Percentiles rank a stretch among this genome's conserved stretches.
Conservation (phyloP, 2,113 vertebrate genomes). For the Ahaetulla prasina region DNA sequence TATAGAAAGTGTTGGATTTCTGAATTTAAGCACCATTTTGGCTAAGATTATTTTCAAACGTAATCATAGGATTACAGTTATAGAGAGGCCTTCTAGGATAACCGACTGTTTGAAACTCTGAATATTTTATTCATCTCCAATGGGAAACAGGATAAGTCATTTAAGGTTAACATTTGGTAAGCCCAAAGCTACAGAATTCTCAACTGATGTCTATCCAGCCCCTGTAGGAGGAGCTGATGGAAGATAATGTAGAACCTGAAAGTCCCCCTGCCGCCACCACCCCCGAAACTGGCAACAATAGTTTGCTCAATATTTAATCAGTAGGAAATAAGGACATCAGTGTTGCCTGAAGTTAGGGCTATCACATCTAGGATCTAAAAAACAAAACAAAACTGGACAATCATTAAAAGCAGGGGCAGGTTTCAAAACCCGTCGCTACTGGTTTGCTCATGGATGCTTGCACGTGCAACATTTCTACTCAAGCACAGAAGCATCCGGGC, state of each 20-base stretch:
- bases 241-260: background rate
- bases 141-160: background rate
- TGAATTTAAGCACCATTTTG: background rate
- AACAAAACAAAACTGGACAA: background rate
- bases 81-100: background rate
- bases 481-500: too few species aligned
- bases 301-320: background rate
- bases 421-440: too few species aligned
- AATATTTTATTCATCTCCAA: background rate
- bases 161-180: background rate
- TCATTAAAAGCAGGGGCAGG: too few species aligned
- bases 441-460: too few species aligned
- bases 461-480: too few species aligned
- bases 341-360: background rate
- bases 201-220: background rate
- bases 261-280: too few species aligned
- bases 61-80: background rate
- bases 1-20: background rate
- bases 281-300: background rate
- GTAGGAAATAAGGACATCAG: background rate
- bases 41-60: background rate
- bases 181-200: background rate
- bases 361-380: background rate
- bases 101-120: background rate
- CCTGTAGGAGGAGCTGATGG: background rate